Evolutionary conservation across 92 coral and sea anemone species (phyloP), one percentile per base, ranked within the genome.

Genomic region (Porites divaricata): DNA sequence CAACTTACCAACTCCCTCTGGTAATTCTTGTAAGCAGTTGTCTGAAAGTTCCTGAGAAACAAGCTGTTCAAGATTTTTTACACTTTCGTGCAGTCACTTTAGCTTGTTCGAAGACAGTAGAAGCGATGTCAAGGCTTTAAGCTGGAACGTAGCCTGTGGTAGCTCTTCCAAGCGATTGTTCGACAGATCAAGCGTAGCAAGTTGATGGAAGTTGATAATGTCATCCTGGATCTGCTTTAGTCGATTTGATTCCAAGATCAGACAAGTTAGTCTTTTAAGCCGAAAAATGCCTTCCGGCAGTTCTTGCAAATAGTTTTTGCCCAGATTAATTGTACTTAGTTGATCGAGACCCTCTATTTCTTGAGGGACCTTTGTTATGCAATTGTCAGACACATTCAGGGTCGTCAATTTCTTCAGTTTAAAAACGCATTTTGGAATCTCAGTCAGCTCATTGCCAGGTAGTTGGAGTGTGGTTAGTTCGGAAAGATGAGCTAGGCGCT

Each of bases 351-450:
- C 24, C 17, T 0, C 57, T 21, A 71, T 71, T 19, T 52, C 20
- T 71, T 71, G 54, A 15, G 75, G 52, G 56, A 48, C 10, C 22
- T 41, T 45, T 41, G 75, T 48, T 19, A 71, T 23, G 21, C 56
- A n/a, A 25, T 71, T 71, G 56, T 19, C 75, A 45, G 26, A 71
- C 1, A 28, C 57, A 48, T 48, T 41, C 16, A 71, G n/a, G 16
- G 25, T 16, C 1, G 75, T n/a, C 1, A 71, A 23, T 6, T 71
- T 71, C 26, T 14, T 13, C 56, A 71, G 12, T 15, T 48, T 16
- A n/a, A n/a, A 71, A 28, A 71, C 75, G n/a, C 24, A 71, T 22
- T 45, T 54, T 14, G 75, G 75, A 52, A 71, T 48, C 20, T 71
- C 75, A 1, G 5, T 71, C 22, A 71, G 57, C 48, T 71, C 57